Evolutionary conservation across 2,888 invertebrate species (phyloP).

Genomic region (Julus scandinavius): DNA sequence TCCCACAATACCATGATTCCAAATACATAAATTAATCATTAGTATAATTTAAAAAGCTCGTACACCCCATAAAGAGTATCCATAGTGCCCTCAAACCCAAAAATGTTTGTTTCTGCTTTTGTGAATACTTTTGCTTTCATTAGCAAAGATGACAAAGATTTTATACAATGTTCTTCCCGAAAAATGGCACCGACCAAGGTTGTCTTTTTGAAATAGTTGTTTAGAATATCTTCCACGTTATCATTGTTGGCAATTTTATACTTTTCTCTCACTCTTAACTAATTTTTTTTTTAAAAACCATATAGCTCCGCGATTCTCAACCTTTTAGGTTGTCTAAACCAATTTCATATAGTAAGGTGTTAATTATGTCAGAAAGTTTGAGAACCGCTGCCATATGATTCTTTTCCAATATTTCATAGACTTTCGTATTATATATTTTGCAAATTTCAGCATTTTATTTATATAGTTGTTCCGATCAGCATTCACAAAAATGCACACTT

Average conservation of each 20-base stretch:
- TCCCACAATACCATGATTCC: background rate
- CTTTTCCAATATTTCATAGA: background rate
- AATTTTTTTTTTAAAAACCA: background rate
- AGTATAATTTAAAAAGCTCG: background rate
- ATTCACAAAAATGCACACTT: slow-evolving; percentile 11
- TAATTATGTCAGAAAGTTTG: no score
- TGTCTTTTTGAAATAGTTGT: background rate
- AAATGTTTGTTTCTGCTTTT: background rate
- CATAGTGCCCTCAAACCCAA: background rate
- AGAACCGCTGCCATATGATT: background rate
- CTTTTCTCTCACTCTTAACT: background rate
- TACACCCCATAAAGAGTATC: background rate
- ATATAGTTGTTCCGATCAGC: slow-evolving; percentile 16
- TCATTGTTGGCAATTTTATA: background rate
- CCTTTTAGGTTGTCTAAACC: no score
- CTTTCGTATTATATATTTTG: background rate
- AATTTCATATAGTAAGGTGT: no score
- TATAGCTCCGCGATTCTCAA: background rate
- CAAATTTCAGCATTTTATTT: background rate
- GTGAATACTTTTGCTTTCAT: background rate
- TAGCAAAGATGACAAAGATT: background rate
- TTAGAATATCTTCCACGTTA: background rate
- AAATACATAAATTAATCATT: background rate
- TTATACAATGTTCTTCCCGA: background rate
- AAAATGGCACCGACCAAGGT: background rate